These are phyloP conservation scores for Drosophila longiperda DNA, from an alignment of 2,888 invertebrate genomes.

Conservation along the genomic window DNA sequence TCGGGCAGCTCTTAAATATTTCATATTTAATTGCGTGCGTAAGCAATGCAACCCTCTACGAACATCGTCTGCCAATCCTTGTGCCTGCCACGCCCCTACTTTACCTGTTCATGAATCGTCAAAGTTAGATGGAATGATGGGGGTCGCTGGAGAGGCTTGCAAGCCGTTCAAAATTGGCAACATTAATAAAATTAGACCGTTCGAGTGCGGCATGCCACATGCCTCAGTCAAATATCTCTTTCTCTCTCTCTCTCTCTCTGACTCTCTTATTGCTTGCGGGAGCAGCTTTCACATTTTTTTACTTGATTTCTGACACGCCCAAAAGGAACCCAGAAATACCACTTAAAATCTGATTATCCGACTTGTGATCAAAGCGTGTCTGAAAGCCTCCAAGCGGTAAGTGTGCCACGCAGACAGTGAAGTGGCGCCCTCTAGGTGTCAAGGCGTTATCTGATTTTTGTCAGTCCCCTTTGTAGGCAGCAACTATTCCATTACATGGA, in stretches of 20 bases:
- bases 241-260: conserved; percentile 4
- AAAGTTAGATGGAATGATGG: not conserved
- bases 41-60: conserved; percentile 57
- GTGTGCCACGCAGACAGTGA: conserved; percentile 15
- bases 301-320: conserved; percentile 41
- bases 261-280: conserved; percentile 5
- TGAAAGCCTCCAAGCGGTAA: conserved; percentile 20
- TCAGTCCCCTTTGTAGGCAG: not conserved
- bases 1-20: conserved; percentile 66
- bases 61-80: not conserved
- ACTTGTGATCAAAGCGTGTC: conserved; percentile 61
- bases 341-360: conserved; percentile 70
- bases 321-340: conserved; percentile 24
- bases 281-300: conserved; percentile 56
- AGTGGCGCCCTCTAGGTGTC: conserved; percentile 46
- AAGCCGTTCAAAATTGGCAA: conserved; percentile 69
- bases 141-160: not conserved
- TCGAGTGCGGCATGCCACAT: conserved; percentile 35
- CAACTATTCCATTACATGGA: conserved; percentile 50
- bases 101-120: conserved; percentile 39
- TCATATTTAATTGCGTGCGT: conserved; percentile 82
- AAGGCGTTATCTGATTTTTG: conserved; percentile 39
- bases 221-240: conserved; percentile 15
- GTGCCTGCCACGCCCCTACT: not conserved
- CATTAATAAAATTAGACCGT: conserved; percentile 81